Evolutionary conservation across 2,113 vertebrate genomes (phyloP).

Genomic region (Balaenoptera acutorostrata): DNA sequence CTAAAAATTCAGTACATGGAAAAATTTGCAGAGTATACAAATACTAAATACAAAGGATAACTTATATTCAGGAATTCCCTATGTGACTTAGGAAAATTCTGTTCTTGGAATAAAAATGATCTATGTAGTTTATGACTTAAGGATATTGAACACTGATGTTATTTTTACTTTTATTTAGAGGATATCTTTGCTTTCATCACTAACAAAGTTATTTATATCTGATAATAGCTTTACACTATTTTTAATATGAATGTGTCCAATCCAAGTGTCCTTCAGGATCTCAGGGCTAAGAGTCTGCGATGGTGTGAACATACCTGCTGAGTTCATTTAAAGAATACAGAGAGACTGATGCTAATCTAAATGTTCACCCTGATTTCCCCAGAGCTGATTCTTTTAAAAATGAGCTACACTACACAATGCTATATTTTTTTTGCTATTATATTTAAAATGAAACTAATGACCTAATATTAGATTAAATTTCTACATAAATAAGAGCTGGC

Average conservation of each 20-base stretch:
- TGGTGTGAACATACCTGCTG: background rate
- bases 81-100: background rate
- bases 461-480: background rate
- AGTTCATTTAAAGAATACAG: background rate
- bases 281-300: background rate
- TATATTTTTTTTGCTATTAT: background rate
- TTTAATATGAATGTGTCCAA: background rate
- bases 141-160: background rate
- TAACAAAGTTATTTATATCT: background rate
- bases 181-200: background rate
- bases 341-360: background rate
- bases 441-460: background rate
- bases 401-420: background rate
- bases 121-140: background rate
- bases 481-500: background rate
- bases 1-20: slow-evolving; percentile 4
- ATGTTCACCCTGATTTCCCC: background rate
- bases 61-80: background rate
- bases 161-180: background rate
- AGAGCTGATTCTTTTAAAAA: background rate
- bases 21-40: background rate
- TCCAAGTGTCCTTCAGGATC: background rate
- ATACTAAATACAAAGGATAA: background rate
- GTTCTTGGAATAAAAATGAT: background rate
- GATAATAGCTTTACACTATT: background rate